Conservation (phyloP, 2,888 invertebrate genomes). For the Scotopteryx bipunctaria region DNA sequence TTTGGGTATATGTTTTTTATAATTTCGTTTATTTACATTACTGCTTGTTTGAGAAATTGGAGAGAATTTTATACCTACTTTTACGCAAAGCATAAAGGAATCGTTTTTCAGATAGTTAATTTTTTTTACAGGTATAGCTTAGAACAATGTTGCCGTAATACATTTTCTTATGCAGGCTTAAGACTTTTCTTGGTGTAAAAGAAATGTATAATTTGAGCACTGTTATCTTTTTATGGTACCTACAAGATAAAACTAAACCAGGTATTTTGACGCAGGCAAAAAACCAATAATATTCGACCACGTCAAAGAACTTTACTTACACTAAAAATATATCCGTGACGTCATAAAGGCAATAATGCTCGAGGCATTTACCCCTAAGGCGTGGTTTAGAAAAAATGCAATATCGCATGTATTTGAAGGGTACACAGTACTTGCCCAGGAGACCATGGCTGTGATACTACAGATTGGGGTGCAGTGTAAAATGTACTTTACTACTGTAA, state of each 20-base stretch:
- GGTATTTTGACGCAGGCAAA: background rate
- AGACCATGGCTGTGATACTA: background rate
- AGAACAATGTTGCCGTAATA: too few species aligned
- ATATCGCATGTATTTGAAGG: conserved; percentile 78
- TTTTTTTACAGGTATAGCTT: too few species aligned
- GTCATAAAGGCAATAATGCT: conserved; percentile 48
- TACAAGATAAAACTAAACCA: too few species aligned
- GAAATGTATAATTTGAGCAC: too few species aligned
- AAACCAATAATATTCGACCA: background rate
- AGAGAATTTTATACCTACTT: too few species aligned
- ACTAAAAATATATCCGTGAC: conserved; percentile 47
- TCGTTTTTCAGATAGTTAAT: too few species aligned
- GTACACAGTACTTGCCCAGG: conserved; percentile 4
- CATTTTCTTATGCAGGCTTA: too few species aligned
- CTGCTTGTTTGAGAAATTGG: conserved; percentile 3
- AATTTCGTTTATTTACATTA: conserved; percentile 2
- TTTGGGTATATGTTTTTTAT: conserved; percentile 35
- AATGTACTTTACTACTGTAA: conserved; percentile 2
- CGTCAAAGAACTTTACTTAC: conserved; percentile 16
- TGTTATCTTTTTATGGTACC: too few species aligned
- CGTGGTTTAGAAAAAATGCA: conserved; percentile 78
- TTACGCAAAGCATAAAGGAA: too few species aligned
- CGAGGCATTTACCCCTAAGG: conserved; percentile 57
- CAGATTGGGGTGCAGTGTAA: background rate
- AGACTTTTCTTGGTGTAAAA: too few species aligned